Conservation (phyloP, 2,888 invertebrate species). For the Trilocha varians region DNA sequence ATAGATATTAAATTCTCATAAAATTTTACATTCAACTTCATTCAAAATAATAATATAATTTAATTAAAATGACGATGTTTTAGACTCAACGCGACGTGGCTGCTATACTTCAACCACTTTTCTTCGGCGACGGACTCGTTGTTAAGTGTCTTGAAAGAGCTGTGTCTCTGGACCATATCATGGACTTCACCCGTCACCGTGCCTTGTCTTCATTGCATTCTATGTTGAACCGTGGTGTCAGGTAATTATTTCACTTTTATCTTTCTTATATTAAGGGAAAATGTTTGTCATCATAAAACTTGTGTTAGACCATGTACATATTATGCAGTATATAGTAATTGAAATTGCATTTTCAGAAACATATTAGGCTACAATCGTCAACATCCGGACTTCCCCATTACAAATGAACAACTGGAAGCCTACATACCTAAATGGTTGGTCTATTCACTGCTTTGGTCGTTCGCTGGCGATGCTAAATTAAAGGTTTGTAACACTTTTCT, state of each 20-base stretch:
- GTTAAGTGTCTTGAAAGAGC: conserved; percentile 94
- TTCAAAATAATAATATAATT: neutral
- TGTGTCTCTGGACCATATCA: conserved; percentile 94
- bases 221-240: conserved; percentile 95
- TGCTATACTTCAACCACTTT: conserved; percentile 86
- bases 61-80: neutral
- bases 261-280: neutral
- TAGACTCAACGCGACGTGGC: conserved; percentile 93
- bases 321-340: neutral
- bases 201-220: conserved; percentile 97
- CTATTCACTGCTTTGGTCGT: conserved; percentile 96
- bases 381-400: conserved; percentile 95
- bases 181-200: conserved; percentile 98
- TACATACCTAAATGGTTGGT: conserved; percentile 96
- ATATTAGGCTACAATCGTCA: conserved; percentile 93
- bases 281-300: too few species aligned
- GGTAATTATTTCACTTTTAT: conserved; percentile 51
- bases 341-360: conserved; percentile 70
- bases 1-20: too few species aligned
- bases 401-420: conserved; percentile 91
- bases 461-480: conserved; percentile 97
- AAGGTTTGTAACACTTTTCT: conserved; percentile 73
- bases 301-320: too few species aligned
- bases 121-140: conserved; percentile 94
- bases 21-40: neutral